Base-by-base conservation (phyloP, 2,113 vertebrate species). In the Mola mola region DNA sequence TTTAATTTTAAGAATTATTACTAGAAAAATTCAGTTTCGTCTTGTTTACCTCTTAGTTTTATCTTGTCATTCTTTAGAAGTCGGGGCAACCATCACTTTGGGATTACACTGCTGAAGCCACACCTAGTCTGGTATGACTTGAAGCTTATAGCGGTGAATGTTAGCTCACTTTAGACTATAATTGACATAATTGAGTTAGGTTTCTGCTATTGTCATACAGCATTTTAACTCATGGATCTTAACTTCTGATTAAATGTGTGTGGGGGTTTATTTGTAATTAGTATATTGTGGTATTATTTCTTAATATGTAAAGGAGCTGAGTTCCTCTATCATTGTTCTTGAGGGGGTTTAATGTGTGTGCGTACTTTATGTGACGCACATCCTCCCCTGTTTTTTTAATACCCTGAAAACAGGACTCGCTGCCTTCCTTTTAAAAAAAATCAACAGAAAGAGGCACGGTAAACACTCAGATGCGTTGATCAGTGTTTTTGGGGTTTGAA, bases 341-440 rank as follows among this genome's bases (percentile, higher is more conserved):
- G 64, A 78, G 40, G 70, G 55, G 48, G 66, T 58, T 9, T 12
- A n/a, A 6, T 16, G n/a, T 37, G 15, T 52, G 13, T 29, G n/a
- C 20, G 43, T 44, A 34, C 40, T 19, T n/a, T 1, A 15, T 11
- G 10, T 7, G 28, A 29, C 9, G 43, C 44, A 38, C 16, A 42
- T 15, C 29, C 16, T 24, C 2, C 4, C 26, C 8, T 44, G 36
- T 34, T 41, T 52, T 43, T 50, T 46, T 48, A 53, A 17, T 31
- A 43, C 19, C 6, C 5, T 4, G 5, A 31, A 19, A 31, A 28
- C 33, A 21, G 3, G 2, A 41, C 5, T 40, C 7, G 10, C 25
- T 16, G 2, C 21, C 31, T 38, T 48, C n/a, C 17, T 13, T 22
- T 53, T 77, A 31, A 40, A 15, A 16, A 13, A 31, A 49, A 38